phyloP scores from a whole-genome alignment of 2,113 vertebrate genomes.

The Rhizomys pruinosus region DNA sequence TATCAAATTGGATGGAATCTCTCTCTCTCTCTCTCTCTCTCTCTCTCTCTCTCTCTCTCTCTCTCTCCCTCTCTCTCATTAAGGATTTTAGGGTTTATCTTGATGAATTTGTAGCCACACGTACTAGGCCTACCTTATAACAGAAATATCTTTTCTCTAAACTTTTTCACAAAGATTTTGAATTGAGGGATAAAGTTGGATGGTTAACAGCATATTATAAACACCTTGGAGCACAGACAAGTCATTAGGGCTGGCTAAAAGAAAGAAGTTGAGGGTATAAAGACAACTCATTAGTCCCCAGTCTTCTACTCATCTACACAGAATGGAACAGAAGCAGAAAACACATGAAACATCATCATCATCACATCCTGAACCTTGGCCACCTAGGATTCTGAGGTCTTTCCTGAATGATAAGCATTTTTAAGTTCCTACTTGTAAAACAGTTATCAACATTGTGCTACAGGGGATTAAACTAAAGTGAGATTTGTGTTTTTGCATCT shows the following conservation, averaged over 20 bases:
- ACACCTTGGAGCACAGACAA: background rate
- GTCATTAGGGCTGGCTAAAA: background rate
- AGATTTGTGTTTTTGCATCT: background rate
- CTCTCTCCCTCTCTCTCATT: background rate
- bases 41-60: background rate
- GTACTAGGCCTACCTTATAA: background rate
- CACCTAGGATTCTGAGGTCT: background rate
- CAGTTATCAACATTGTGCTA: background rate
- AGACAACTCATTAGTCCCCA: background rate
- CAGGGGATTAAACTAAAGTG: conserved; percentile 37
- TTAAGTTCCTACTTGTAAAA: background rate
- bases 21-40: background rate
- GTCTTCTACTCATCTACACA: background rate
- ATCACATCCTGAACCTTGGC: background rate
- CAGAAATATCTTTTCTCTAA: background rate
- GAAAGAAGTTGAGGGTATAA: background rate
- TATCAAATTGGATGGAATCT: background rate
- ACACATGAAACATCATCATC: too few relatives aligned
- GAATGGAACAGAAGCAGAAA: background rate
- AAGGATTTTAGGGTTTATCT: background rate
- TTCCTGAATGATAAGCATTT: background rate
- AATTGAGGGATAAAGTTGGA: background rate
- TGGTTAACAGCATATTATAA: background rate
- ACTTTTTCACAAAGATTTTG: background rate
- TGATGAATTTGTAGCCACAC: background rate